A percentile compares a stretch with the other conserved stretches of the same genome.
Conservation (phyloP, 2,888 invertebrate species). For the Plusia festucae region DNA sequence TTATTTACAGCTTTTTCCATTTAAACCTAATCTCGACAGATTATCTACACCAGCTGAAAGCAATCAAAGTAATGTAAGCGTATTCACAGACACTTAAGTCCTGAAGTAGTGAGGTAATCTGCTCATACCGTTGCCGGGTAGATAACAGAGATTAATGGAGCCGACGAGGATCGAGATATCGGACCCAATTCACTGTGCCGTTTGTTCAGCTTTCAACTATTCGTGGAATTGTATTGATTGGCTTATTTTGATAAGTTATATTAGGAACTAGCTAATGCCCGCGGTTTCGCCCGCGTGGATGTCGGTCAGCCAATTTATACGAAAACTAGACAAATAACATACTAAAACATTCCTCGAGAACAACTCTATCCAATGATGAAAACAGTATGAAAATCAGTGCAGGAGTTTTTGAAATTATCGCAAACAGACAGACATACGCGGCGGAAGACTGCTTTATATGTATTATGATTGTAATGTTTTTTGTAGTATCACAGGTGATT, state of each 20-base stretch:
- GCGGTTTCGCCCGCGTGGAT: no score
- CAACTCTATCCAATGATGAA: no score
- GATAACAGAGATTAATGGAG: slow-evolving; percentile 35
- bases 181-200: slow-evolving; percentile 19
- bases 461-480: no score
- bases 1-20: no score
- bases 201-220: slow-evolving; percentile 23
- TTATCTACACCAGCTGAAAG: slow-evolving; percentile 8
- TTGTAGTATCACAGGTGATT: not conserved
- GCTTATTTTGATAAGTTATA: not conserved
- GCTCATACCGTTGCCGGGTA: slow-evolving; percentile 3
- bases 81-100: slow-evolving; percentile 37
- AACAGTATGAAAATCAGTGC: no score
- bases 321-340: no score
- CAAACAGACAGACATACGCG: no score
- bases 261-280: not conserved
- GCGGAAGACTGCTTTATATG: no score
- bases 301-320: no score
- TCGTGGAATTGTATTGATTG: not conserved
- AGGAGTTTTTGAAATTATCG: no score
- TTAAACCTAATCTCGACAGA: not conserved
- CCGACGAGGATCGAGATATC: slow-evolving; percentile 2
- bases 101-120: slow-evolving; percentile 42
- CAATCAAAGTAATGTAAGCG: slow-evolving; percentile 22
- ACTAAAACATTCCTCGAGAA: no score